Evolutionary conservation across 2,113 vertebrate genomes (phyloP).

Genomic region (Callospermophilus lateralis): DNA sequence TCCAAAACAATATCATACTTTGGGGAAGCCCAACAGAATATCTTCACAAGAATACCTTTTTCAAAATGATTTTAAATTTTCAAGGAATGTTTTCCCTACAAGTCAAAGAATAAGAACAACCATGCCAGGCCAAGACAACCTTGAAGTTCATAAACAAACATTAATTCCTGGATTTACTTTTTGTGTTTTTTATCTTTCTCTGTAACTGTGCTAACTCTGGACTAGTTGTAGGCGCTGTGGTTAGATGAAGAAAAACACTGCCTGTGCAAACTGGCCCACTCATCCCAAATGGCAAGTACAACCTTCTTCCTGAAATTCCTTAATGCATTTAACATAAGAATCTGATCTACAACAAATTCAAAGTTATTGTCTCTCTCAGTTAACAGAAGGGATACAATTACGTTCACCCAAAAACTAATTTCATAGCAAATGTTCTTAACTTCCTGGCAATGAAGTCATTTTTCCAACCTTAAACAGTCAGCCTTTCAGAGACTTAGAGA

Average conservation of each 20-base stretch:
- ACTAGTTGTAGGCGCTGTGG: neutral
- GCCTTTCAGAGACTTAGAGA: constrained; percentile 15
- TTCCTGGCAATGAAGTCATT: constrained; percentile 5
- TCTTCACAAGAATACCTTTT: neutral
- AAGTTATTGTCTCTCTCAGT: neutral
- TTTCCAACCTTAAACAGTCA: constrained; percentile 16
- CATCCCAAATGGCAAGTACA: neutral
- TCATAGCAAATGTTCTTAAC: constrained; percentile 42
- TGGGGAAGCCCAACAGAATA: neutral
- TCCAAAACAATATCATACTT: neutral
- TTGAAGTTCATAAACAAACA: neutral
- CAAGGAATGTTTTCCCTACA: neutral
- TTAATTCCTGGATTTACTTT: neutral
- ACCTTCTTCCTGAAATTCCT: constrained; percentile 14
- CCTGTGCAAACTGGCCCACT: neutral
- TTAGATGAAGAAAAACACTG: neutral
- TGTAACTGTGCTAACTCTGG: neutral
- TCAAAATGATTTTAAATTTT: constrained; percentile 28
- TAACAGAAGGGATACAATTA: constrained; percentile 26
- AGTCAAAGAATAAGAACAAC: neutral
- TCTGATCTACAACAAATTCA: constrained; percentile 16
- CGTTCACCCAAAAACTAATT: neutral
- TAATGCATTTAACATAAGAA: neutral
- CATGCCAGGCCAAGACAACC: neutral
- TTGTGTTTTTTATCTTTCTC: neutral